These are phyloP conservation scores for Hemiprocne comata DNA, from an alignment of 2,113 vertebrate species.

Conservation along the genomic window DNA sequence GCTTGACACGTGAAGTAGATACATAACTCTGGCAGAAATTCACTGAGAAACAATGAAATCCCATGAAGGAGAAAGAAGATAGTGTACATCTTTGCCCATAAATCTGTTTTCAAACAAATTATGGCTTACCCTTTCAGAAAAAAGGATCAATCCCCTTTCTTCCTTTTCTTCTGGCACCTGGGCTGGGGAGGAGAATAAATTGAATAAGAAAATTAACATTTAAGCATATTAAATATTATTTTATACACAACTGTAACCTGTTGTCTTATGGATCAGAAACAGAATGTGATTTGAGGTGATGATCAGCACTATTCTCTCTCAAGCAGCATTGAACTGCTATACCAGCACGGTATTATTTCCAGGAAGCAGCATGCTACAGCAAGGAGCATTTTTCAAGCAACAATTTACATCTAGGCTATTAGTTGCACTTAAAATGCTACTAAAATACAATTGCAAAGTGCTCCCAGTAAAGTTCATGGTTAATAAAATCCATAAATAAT, in stretches of 20 bases:
- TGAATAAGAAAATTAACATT: neutral
- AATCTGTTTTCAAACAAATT: neutral
- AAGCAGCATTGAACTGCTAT: neutral
- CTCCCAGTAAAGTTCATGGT: neutral
- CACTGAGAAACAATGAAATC: neutral
- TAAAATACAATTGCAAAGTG: neutral
- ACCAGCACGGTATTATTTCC: neutral
- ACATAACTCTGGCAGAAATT: neutral
- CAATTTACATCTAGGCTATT: neutral
- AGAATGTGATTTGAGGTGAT: neutral
- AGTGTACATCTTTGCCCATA: neutral
- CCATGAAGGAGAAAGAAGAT: neutral
- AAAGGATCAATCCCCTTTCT: accelerated
- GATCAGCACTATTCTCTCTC: neutral
- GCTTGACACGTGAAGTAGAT: neutral
- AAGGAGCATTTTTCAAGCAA: neutral
- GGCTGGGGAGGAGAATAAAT: neutral
- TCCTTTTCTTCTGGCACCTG: neutral
- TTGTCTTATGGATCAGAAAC: neutral
- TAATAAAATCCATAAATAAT: neutral
- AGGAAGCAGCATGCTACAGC: neutral
- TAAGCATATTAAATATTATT: neutral
- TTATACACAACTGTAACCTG: neutral
- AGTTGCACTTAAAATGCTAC: neutral
- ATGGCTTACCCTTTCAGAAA: neutral